Conservation (phyloP, 2,113 vertebrate species). For the Mastomys coucha region DNA sequence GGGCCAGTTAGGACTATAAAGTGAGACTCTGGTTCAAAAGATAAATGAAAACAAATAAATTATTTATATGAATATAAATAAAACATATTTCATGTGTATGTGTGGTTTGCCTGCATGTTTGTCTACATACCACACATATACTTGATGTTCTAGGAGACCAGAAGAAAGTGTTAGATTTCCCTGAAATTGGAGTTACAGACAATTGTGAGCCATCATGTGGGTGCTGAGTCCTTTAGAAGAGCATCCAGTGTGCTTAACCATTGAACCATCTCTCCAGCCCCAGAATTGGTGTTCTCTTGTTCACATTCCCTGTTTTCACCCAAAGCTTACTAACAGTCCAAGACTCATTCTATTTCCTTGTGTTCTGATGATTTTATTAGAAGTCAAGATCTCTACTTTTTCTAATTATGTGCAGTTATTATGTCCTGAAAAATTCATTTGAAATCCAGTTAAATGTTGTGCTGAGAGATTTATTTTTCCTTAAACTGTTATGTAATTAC, state of each 20-base stretch:
- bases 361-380: not conserved
- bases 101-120: too few relatives aligned
- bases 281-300: too few relatives aligned
- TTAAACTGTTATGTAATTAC: not conserved
- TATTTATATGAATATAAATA: too few relatives aligned
- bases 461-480: not conserved
- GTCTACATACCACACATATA: too few relatives aligned
- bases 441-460: not conserved
- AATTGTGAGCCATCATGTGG: too few relatives aligned
- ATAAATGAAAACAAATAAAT: not conserved
- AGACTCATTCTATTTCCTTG: not conserved
- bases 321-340: not conserved
- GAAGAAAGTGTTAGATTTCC: too few relatives aligned
- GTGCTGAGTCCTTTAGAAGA: too few relatives aligned
- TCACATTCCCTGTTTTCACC: not conserved
- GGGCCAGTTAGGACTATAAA: not conserved
- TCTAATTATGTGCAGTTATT: not conserved
- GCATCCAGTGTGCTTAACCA: too few relatives aligned
- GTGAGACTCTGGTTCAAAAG: not conserved
- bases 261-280: too few relatives aligned
- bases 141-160: too few relatives aligned
- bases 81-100: too few relatives aligned
- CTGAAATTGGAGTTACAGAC: too few relatives aligned
- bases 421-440: not conserved
- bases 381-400: not conserved